Percentiles rank a stretch among this genome's conserved stretches.
Evolutionary conservation across 2,797 vertebrate species (phyloP).

Genomic region (Gambelia wislizenii): DNA sequence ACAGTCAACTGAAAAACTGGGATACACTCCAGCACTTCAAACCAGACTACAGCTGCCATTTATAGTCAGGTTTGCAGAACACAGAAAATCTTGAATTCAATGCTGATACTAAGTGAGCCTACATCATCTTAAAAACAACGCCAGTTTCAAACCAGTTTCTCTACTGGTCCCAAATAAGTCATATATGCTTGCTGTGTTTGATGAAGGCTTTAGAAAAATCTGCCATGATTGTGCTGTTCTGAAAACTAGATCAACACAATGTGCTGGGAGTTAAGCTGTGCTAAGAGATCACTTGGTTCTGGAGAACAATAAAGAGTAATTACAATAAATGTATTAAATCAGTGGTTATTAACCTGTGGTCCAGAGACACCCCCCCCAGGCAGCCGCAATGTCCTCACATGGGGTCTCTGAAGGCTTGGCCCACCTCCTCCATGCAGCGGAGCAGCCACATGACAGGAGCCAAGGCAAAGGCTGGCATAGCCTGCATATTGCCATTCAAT

Average conservation of each 20-base stretch:
- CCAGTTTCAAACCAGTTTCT: background rate
- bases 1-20: background rate
- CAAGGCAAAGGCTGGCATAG: too few relatives aligned
- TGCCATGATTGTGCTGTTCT: too few relatives aligned
- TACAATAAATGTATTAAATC: background rate
- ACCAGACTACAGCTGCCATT: background rate
- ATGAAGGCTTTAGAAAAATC: background rate
- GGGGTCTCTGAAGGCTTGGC: too few relatives aligned
- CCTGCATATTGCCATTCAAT: too few relatives aligned
- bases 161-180: background rate
- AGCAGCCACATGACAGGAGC: too few relatives aligned
- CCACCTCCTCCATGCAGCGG: too few relatives aligned
- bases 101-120: background rate
- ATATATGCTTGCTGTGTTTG: background rate
- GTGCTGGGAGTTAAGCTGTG: background rate
- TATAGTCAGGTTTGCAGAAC: background rate
- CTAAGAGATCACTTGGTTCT: background rate
- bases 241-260: too few relatives aligned
- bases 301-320: background rate
- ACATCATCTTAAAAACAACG: background rate
- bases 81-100: background rate
- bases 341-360: too few relatives aligned
- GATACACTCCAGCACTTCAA: background rate
- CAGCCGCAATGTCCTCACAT: too few relatives aligned
- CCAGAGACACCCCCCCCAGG: too few relatives aligned